Evolutionary conservation across 2,797 vertebrate species (phyloP).

Genomic region (Hydrolagus colliei): DNA sequence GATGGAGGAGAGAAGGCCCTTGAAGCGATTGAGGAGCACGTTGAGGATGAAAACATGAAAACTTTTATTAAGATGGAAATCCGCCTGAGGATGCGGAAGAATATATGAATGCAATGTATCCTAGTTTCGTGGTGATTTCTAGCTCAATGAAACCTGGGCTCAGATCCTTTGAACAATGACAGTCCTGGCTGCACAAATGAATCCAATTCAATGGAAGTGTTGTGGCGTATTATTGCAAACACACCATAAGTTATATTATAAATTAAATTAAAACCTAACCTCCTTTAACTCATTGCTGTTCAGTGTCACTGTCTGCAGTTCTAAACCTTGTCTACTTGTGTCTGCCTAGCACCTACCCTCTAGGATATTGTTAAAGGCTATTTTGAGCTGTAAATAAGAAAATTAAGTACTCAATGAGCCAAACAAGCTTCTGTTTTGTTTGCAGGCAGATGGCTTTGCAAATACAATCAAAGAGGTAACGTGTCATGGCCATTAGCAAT

Average conservation of each 20-base stretch:
- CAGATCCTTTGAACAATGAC: no score
- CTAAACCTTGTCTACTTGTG: not conserved
- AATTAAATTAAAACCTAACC: no score
- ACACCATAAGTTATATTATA: no score
- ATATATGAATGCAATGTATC: not conserved
- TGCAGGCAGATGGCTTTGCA: conserved; percentile 6
- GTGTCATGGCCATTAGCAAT: not conserved
- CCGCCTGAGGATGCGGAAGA: conserved; percentile 45
- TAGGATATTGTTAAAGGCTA: not conserved
- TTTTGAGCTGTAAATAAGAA: not conserved
- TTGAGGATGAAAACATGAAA: conserved; percentile 79
- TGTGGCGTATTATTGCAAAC: no score
- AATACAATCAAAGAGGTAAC: conserved; percentile 2
- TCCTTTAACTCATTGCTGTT: not conserved
- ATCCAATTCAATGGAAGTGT: no score
- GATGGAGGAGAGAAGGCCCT: conserved; percentile 68
- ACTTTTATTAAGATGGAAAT: conserved; percentile 82
- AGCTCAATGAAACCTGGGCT: no score
- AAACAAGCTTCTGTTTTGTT: not conserved
- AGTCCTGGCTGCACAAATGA: no score
- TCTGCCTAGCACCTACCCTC: not conserved
- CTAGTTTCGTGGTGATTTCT: not conserved
- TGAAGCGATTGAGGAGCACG: conserved; percentile 66
- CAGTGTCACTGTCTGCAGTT: not conserved
- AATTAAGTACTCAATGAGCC: not conserved